A percentile compares a stretch with the other conserved stretches of the same genome.
Evolutionary conservation across 2,113 vertebrate species (phyloP).

Genomic region (Ophiodon elongatus): DNA sequence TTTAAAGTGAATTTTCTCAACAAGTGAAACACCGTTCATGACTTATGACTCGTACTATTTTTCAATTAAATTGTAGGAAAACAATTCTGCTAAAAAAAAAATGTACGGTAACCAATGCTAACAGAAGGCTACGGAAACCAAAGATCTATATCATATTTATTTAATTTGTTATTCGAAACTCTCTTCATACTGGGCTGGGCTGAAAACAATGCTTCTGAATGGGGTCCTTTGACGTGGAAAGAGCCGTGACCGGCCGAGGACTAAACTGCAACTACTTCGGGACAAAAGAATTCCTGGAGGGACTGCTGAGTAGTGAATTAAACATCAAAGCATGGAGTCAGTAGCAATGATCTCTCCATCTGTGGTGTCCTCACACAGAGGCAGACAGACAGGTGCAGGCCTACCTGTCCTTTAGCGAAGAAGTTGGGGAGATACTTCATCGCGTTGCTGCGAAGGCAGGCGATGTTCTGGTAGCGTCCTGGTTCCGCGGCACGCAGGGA

Average conservation of each 20-base stretch:
- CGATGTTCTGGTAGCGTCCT: conserved; percentile 92
- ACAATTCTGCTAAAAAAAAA: no score
- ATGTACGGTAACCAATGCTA: background rate
- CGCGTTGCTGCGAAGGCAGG: conserved; percentile 93
- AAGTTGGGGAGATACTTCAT: conserved; percentile 97
- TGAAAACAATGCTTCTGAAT: no score
- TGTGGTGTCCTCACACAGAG: no score
- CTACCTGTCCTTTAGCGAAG: conserved; percentile 93
- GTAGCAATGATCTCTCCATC: no score
- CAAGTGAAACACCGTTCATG: no score
- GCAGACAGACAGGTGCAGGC: background rate
- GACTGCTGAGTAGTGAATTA: no score
- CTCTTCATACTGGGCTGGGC: no score
- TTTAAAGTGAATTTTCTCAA: background rate
- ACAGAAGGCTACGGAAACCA: no score
- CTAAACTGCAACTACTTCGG: background rate
- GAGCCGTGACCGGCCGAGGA: background rate
- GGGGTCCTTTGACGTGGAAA: background rate
- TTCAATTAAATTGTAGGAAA: background rate
- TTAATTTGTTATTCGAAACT: background rate
- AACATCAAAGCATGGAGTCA: no score
- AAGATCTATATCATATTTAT: background rate
- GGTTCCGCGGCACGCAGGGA: conserved; percentile 86
- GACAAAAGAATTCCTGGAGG: background rate
- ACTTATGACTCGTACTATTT: background rate